phyloP scores from a whole-genome alignment of 2,888 invertebrate genomes.

The Sphinx pinastri region DNA sequence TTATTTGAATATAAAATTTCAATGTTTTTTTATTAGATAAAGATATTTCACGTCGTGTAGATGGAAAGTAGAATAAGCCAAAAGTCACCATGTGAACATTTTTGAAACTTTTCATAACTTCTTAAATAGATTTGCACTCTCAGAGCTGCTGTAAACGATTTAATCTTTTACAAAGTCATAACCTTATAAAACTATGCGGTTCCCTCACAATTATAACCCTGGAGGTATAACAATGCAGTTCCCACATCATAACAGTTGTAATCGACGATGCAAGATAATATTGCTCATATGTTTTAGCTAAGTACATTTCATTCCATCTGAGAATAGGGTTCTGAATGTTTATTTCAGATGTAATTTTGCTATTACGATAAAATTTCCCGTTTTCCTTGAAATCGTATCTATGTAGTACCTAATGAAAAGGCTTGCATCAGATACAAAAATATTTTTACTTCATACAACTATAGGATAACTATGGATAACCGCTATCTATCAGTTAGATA shows the following conservation, averaged over 20 bases:
- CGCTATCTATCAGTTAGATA: neutral
- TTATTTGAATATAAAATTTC: no score
- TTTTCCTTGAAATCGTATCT: neutral
- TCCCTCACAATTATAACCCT: slow-evolving; percentile 63
- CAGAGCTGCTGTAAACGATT: neutral
- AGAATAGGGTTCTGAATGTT: slow-evolving; percentile 36
- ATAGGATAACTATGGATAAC: no score
- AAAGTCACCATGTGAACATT: no score
- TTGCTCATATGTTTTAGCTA: slow-evolving; percentile 38
- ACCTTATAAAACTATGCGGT: slow-evolving; percentile 56
- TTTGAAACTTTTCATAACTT: no score
- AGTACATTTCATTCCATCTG: slow-evolving; percentile 24
- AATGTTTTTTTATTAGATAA: no score
- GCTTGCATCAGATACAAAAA: no score
- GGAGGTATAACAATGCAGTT: slow-evolving; percentile 60
- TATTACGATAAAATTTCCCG: neutral
- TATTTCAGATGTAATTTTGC: slow-evolving; percentile 1
- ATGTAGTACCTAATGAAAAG: no score
- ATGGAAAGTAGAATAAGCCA: no score
- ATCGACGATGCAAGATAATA: slow-evolving; percentile 44
- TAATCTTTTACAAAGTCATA: slow-evolving; percentile 23
- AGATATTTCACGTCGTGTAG: no score
- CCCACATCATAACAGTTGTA: slow-evolving; percentile 76
- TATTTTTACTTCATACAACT: no score
- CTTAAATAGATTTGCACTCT: neutral